These are phyloP conservation scores for Bergia puertoricense DNA, from an alignment of 92 coral and sea anemone genomes.

Conservation along the genomic window DNA sequence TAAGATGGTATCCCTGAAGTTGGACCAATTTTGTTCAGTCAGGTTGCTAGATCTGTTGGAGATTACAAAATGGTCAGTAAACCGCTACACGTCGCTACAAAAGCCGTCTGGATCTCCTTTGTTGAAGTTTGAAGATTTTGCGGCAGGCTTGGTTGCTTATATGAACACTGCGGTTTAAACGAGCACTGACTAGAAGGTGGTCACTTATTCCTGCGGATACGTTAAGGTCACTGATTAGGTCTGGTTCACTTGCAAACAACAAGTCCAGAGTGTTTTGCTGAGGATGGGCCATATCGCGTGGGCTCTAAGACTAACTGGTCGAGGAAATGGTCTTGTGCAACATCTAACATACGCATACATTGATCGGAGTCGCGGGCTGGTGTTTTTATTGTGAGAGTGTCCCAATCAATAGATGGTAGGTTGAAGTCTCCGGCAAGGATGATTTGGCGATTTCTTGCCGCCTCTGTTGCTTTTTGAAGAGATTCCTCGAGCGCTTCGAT, in stretches of 20 bases:
- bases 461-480: constrained; percentile 14
- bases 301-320: constrained; percentile 12
- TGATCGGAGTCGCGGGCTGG: constrained; percentile 15
- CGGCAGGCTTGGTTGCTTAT: background rate
- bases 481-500: constrained; percentile 12
- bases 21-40: too few relatives aligned
- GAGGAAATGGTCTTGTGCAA: constrained; percentile 13
- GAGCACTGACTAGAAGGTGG: constrained; percentile 19
- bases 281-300: constrained; percentile 3
- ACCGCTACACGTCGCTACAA: constrained; percentile 19
- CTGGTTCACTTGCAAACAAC: constrained; percentile 31
- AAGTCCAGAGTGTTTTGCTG: constrained; percentile 8
- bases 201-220: constrained; percentile 29
- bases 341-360: constrained; percentile 6
- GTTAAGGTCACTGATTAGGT: constrained; percentile 12
- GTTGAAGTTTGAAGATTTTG: constrained; percentile 15
- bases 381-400: constrained; percentile 24
- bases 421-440: constrained; percentile 10
- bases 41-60: too few relatives aligned
- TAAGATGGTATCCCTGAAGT: constrained; percentile 8
- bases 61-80: background rate
- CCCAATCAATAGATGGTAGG: constrained; percentile 22
- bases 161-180: constrained; percentile 23
- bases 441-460: constrained; percentile 10
- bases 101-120: constrained; percentile 12